Evolutionary conservation across 2,888 invertebrate species (phyloP), one percentile per base, ranked within the genome.

Genomic region (Alviniconcha strummeri): DNA sequence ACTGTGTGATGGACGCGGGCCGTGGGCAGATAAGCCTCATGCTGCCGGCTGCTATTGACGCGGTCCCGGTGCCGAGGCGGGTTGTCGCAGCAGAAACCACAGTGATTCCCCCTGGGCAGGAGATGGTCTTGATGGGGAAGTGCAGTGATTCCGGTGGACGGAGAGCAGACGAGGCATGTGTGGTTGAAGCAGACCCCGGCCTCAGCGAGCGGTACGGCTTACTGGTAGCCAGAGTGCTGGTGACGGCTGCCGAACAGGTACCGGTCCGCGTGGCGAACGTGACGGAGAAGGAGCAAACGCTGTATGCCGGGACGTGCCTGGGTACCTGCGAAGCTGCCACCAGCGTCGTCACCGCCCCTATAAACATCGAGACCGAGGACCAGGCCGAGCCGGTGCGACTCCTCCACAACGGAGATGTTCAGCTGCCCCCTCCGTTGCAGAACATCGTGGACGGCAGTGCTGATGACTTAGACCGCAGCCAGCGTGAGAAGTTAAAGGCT

Each of bases 261-360:
- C 71, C 71, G 5, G 71, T 71, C 71, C 71, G 71, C 11, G 71
- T 71, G 19, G 71, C 71, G n/a, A 71, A 71, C 71, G 5, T 71
- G 17, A 11, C 71, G 6, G n/a, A 17, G 11, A 5, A 71, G 15
- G 71, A 15, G 11, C 60, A 60, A 60, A 11, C 11, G 11, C 60
- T 60, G 8, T 8, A 11, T 8, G 60, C 7, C 8, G 60, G 60
- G 60, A 11, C 60, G 8, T 7, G 7, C 11, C 7, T 60, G 8
- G 60, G 60, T 11, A 8, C 60, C 60, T 60, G 60, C 60, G 8
- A 60, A 60, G 60, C 60, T 8, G 60, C 11, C 8, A 60, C 7
- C 8, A 60, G 60, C 7, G 71, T 71, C 9, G 71, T 71, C n/a
- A n/a, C n/a, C 6, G n/a, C 5, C 8, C 71, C 17, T 6, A 17